Percentiles rank a stretch among this genome's conserved stretches.
Evolutionary conservation across 1,140 invertebrate genomes (phyloP).

Genomic region (Scaptodrosophila lebanonensis): DNA sequence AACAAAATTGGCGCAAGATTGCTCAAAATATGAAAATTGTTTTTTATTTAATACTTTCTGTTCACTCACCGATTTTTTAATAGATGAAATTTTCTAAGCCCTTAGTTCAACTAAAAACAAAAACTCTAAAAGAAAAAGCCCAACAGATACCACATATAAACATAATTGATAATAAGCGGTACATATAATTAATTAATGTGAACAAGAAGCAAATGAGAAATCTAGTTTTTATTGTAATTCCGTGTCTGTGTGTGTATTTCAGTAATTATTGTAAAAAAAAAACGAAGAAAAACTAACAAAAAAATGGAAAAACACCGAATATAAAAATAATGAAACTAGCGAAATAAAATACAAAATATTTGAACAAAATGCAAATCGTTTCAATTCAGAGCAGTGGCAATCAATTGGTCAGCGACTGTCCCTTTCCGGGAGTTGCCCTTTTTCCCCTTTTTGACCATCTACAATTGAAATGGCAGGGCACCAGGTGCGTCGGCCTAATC

Average conservation of each 20-base stretch:
- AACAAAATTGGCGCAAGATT: slow-evolving; percentile 53
- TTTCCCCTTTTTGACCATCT: too few species aligned
- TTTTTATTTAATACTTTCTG: slow-evolving; percentile 7
- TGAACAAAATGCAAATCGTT: slow-evolving; percentile 40
- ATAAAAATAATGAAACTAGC: slow-evolving; percentile 56
- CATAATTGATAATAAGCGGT: slow-evolving; percentile 56
- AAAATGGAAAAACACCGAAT: slow-evolving; percentile 6
- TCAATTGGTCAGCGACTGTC: too few species aligned
- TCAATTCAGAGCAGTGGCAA: too few species aligned
- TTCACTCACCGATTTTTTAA: slow-evolving; percentile 21
- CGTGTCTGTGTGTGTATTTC: slow-evolving; percentile 74
- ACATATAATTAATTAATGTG: slow-evolving; percentile 40
- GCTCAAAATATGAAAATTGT: slow-evolving; percentile 38
- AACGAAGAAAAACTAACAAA: slow-evolving; percentile 13
- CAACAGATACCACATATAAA: slow-evolving; percentile 41
- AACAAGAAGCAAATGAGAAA: slow-evolving; percentile 15
- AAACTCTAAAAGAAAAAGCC: slow-evolving; percentile 12
- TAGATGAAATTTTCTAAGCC: slow-evolving; percentile 56
- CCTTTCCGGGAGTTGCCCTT: too few species aligned
- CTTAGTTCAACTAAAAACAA: slow-evolving; percentile 59
- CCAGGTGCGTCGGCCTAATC: too few species aligned
- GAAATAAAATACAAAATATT: slow-evolving; percentile 65
- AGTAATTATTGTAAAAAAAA: slow-evolving; percentile 67
- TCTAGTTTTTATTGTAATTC: slow-evolving; percentile 75
- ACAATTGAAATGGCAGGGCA: too few species aligned